Base-by-base conservation (phyloP, 2,888 invertebrate species). In the Drosophila macrospina region DNA sequence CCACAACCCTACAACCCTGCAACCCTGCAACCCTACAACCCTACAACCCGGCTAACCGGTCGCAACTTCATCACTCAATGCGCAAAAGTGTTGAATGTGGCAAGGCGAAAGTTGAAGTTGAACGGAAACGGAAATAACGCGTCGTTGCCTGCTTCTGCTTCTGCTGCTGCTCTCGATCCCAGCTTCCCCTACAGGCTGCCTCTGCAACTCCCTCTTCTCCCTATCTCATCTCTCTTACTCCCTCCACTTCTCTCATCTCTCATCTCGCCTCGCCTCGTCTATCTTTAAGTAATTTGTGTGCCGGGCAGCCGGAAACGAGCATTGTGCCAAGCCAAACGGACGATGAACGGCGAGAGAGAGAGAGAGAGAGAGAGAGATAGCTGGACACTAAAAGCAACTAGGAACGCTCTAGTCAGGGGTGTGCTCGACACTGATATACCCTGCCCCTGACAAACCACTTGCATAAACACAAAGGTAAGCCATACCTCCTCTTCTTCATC, bases 261-360 rank as follows among this genome's bases (percentile, higher is more conserved):
- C 28, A 42, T 51, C 28, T 37, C 24, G 56, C 41, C 66, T 55
- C 36, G 11, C 37, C 15, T 41, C 59, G 48, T 69, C 80, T 72
- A 82, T 85, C 82, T 67, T 85, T 70, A 82, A 82, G 86, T 80
- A 80, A 85, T 85, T 85, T 85, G 80, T 78, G 70, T 75, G 78
- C 48, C 57, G 54, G 64, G 42, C 51, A 65, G 52, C 78, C 82
- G 83, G 83, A 80, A 82, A 69, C 80, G 62, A 57, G 57, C 56
- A 73, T 71, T 68, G 78, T 63, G 61, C 67, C 57, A 64, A 62
- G 56, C 65, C 76, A 66, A 72, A 69, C 65, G 41, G 51, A 65
- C 64, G 59, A 52, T 52, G 50, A 36, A 39, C 24, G 41, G 20
- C 13, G 24, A 54, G 28, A 7, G 30, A 54, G 26, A 41, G 24